Evolutionary conservation across 2,888 invertebrate species (phyloP).

Genomic region (Ischnus inquisitorius): DNA sequence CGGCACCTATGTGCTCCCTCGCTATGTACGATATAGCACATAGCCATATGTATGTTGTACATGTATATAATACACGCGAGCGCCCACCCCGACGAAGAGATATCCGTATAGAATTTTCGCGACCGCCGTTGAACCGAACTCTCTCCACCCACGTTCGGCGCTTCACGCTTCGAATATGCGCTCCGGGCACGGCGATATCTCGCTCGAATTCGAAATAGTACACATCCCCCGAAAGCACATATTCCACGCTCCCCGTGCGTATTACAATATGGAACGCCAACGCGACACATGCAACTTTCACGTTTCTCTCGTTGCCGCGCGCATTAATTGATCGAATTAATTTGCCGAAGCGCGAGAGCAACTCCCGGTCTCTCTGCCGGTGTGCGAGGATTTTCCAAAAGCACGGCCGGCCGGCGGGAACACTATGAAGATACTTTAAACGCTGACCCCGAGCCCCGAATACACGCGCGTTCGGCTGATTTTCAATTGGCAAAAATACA

Average conservation of each 20-base stretch:
- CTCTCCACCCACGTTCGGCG: conserved; percentile 33
- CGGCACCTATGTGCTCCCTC: background rate
- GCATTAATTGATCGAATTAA: conserved; percentile 81
- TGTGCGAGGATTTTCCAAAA: conserved; percentile 34
- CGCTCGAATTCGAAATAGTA: conserved; percentile 49
- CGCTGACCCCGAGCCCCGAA: conserved; percentile 23
- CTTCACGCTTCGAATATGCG: conserved; percentile 49
- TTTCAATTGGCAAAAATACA: conserved; percentile 49
- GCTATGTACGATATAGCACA: too few species aligned
- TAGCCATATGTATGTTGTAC: conserved; percentile 29
- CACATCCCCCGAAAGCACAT: background rate
- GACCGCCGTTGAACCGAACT: conserved; percentile 13
- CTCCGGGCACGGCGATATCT: conserved; percentile 54
- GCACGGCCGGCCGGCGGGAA: background rate
- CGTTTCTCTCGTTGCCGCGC: conserved; percentile 71
- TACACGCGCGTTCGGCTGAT: conserved; percentile 33
- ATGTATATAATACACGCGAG: background rate
- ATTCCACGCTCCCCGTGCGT: background rate
- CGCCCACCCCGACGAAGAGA: background rate
- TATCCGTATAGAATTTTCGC: conserved; percentile 10
- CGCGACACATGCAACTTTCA: conserved; percentile 47
- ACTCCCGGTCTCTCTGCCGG: conserved; percentile 8
- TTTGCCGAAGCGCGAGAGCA: conserved; percentile 72
- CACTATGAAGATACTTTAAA: background rate
- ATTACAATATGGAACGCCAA: conserved; percentile 3